These are phyloP conservation scores for Equus quagga DNA, from an alignment of 2,113 vertebrate species.

Conservation along the genomic window DNA sequence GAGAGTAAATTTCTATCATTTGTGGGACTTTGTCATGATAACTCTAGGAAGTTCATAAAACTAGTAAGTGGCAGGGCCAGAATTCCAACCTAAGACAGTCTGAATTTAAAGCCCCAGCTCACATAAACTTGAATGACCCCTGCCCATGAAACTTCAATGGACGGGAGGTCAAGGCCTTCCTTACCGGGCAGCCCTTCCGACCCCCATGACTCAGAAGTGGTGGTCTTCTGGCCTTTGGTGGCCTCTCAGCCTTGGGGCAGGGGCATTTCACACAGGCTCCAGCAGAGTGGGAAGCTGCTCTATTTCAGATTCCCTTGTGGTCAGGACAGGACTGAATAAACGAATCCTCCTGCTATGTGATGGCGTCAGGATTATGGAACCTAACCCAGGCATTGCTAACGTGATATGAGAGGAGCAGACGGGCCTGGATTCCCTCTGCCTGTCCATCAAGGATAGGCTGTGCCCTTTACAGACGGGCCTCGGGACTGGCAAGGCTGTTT, in stretches of 20 bases:
- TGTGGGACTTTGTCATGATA: not conserved
- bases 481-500: not conserved
- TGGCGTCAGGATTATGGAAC: not conserved
- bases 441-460: not conserved
- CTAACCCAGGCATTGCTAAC: not conserved
- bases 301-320: not conserved
- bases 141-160: not conserved
- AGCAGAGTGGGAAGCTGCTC: not conserved
- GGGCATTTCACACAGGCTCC: fast-evolving
- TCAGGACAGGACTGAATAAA: not conserved
- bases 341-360: not conserved
- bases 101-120: not conserved
- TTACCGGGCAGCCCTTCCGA: not conserved
- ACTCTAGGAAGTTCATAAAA: not conserved
- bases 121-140: not conserved
- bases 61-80: not conserved
- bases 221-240: not conserved
- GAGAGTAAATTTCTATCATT: not conserved
- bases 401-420: not conserved
- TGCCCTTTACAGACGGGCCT: not conserved
- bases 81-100: not conserved
- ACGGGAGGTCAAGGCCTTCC: not conserved
- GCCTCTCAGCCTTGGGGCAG: not conserved
- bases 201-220: not conserved
- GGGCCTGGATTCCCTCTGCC: not conserved